These are phyloP conservation scores for Parnassius smintheus DNA, from an alignment of 2,888 invertebrate genomes.

Conservation along the genomic window DNA sequence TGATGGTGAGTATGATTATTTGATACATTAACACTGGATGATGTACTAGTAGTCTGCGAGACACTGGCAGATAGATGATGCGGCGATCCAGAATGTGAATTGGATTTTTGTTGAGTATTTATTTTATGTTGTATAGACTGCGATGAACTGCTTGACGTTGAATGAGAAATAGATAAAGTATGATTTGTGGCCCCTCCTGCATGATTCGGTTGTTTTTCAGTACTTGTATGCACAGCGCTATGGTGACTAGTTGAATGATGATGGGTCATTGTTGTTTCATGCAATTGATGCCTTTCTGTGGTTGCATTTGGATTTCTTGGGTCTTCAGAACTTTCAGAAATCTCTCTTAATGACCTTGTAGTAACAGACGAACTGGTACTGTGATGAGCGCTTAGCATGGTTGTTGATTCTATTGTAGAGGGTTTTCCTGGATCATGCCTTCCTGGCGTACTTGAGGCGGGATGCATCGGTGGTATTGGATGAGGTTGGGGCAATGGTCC, in stretches of 20 bases:
- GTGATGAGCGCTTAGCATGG: conserved; percentile 86
- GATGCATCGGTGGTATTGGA: conserved; percentile 85
- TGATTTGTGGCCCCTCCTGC: conserved; percentile 78
- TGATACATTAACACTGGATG: conserved; percentile 76
- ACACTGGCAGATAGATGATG: conserved; percentile 79
- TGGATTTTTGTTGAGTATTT: conserved; percentile 75
- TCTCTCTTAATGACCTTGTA: conserved; percentile 83
- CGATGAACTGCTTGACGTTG: conserved; percentile 84
- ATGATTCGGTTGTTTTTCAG: conserved; percentile 81
- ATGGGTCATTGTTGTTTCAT: conserved; percentile 84
- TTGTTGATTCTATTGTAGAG: conserved; percentile 83
- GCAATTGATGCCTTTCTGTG: conserved; percentile 82
- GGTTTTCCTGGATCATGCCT: conserved; percentile 76
- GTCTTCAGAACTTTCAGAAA: conserved; percentile 77
- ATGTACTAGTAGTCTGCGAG: conserved; percentile 76
- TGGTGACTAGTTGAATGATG: conserved; percentile 85
- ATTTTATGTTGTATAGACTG: conserved; percentile 84
- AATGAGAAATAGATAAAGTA: conserved; percentile 84
- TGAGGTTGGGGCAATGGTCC: conserved; percentile 88
- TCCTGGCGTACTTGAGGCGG: conserved; percentile 69
- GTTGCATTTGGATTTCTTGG: conserved; percentile 71
- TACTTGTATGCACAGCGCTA: conserved; percentile 83
- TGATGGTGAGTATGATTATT: conserved; percentile 86
- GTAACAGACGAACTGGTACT: conserved; percentile 87
- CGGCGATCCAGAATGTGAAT: conserved; percentile 72